Conservation (phyloP, 2,888 invertebrate species). For the Cantharis rufa region DNA sequence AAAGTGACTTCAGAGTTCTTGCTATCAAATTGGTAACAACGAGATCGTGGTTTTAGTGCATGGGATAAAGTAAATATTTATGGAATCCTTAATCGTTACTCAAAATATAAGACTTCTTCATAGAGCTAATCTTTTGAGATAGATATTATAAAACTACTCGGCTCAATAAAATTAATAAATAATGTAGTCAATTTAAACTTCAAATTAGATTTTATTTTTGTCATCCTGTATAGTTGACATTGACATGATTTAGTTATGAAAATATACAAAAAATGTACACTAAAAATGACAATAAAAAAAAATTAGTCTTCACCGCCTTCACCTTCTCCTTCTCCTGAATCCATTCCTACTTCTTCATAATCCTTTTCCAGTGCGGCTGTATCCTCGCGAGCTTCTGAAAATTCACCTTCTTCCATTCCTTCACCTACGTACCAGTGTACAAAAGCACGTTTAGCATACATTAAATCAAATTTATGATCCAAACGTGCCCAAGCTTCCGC, state of each 20-base stretch:
- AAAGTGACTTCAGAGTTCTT: too few relatives aligned
- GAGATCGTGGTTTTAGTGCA: too few relatives aligned
- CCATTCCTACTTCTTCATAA: conserved; percentile 72
- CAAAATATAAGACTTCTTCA: too few relatives aligned
- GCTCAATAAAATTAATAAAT: too few relatives aligned
- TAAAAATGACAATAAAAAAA: not conserved
- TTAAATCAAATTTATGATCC: conserved; percentile 70
- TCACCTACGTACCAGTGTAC: conserved; percentile 81
- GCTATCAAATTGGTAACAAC: too few relatives aligned
- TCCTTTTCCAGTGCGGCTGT: conserved; percentile 71
- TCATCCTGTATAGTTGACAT: not conserved
- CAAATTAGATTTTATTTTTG: not conserved
- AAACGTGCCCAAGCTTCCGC: conserved; percentile 70
- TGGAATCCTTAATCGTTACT: too few relatives aligned
- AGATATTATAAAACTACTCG: too few relatives aligned
- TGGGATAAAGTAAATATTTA: too few relatives aligned
- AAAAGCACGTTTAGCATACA: conserved; percentile 71
- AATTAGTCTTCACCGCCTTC: conserved; percentile 51
- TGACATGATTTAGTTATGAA: not conserved
- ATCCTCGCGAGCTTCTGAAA: conserved; percentile 77
- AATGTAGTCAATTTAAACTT: not conserved
- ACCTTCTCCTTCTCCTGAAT: conserved; percentile 60
- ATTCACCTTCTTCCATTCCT: conserved; percentile 81
- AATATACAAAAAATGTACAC: not conserved
- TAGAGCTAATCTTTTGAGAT: too few relatives aligned